Percentiles rank a stretch among this genome's conserved stretches.
Conservation (phyloP, 2,888 invertebrate species). For the Cosmia trapezina region DNA sequence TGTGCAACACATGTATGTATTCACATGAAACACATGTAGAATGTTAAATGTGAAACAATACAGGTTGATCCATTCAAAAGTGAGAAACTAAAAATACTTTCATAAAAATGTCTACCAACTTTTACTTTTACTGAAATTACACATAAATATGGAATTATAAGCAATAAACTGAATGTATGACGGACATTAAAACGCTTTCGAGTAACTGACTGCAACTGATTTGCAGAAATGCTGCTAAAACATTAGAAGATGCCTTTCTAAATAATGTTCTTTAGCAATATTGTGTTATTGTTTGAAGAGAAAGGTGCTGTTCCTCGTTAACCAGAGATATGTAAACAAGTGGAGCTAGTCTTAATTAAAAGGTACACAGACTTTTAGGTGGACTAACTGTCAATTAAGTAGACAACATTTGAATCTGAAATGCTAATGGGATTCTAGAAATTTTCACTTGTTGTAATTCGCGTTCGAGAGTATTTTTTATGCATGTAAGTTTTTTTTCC, state of each 20-base stretch:
- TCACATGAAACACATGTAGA: constrained; percentile 21
- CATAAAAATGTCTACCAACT: constrained; percentile 60
- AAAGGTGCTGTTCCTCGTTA: constrained; percentile 76
- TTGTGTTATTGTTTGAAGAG: constrained; percentile 78
- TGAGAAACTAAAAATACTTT: constrained; percentile 51
- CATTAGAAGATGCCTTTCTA: constrained; percentile 75
- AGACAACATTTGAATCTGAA: constrained; percentile 40
- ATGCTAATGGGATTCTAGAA: constrained; percentile 63
- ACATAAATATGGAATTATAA: constrained; percentile 32
- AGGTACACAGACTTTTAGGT: constrained; percentile 66
- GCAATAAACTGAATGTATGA: constrained; percentile 45
- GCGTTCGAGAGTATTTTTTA: constrained; percentile 21
- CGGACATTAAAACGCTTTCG: constrained; percentile 54
- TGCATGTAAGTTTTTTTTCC: constrained; percentile 32
- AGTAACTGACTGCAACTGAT: constrained; percentile 64
- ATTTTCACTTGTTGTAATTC: constrained; percentile 48
- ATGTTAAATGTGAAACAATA: constrained; percentile 31
- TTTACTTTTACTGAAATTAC: constrained; percentile 68
- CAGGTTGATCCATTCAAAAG: constrained; percentile 34
- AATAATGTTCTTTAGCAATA: constrained; percentile 70
- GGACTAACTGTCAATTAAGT: constrained; percentile 68
- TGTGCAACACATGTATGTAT: background rate
- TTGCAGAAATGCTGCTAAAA: constrained; percentile 65
- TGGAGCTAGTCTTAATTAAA: constrained; percentile 71
- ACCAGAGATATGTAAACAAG: constrained; percentile 67